Percentiles rank a stretch among this genome's conserved stretches.
These are phyloP conservation scores for Girardinichthys multiradiatus DNA, from an alignment of 2,113 vertebrate species.

Conservation along the genomic window DNA sequence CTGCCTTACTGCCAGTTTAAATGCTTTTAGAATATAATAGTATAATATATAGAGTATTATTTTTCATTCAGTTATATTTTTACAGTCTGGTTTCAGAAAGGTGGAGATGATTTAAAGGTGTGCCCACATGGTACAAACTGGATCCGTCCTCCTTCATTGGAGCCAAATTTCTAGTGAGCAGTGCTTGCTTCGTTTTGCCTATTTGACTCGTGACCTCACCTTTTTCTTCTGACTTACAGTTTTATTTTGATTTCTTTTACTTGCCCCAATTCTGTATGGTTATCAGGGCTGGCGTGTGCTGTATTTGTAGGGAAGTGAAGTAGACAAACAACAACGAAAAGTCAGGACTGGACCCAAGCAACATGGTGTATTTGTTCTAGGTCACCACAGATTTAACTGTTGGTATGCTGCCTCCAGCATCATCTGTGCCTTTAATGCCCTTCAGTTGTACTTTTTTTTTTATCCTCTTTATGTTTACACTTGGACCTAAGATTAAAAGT, in stretches of 20 bases:
- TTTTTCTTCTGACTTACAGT: slow-evolving; percentile 18
- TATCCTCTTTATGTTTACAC: slow-evolving; percentile 19
- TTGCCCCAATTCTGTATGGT: slow-evolving; percentile 3
- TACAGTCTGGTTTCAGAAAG: slow-evolving; percentile 11
- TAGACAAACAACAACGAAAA: slow-evolving; percentile 27
- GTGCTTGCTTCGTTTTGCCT: slow-evolving; percentile 35
- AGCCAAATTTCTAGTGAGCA: slow-evolving; percentile 42
- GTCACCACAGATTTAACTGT: slow-evolving; percentile 29
- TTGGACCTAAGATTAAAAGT: slow-evolving; percentile 18
- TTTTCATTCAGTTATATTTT: neutral
- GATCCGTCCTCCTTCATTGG: slow-evolving; percentile 26
- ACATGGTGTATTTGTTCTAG: slow-evolving; percentile 35
- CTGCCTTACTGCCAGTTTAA: no score
- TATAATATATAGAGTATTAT: no score
- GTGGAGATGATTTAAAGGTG: slow-evolving; percentile 12
- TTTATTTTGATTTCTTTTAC: neutral
- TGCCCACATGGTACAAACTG: slow-evolving; percentile 6
- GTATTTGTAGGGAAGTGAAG: slow-evolving; percentile 19
- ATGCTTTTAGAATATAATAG: no score
- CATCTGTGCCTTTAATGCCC: slow-evolving; percentile 35
- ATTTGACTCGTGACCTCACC: slow-evolving; percentile 33
- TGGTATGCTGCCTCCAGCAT: slow-evolving; percentile 12
- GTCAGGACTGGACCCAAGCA: neutral
- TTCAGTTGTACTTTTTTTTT: slow-evolving; percentile 28
- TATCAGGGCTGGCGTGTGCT: slow-evolving; percentile 12